Base-by-base conservation (phyloP, 2,888 invertebrate species). In the Drosophila pseudotalamancana region DNA sequence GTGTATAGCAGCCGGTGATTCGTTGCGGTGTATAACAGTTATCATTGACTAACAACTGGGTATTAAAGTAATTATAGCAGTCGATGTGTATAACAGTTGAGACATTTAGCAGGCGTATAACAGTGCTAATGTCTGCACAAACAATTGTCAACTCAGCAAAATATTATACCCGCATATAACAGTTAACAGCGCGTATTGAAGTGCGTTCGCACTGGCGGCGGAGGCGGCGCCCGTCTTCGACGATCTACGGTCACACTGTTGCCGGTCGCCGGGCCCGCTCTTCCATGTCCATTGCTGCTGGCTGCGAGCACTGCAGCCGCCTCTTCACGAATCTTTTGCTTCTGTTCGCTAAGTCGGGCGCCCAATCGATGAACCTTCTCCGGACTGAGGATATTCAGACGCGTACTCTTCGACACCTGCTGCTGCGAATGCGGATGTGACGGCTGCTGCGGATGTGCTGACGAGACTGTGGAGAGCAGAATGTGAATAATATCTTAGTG, bases 331-430 rank as follows among this genome's bases (percentile, higher is more conserved):
- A 72, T n/a, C 57, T 80, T 87, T 64, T 85, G 89, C 63, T 90
- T 90, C 45, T 90, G 90, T 69, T 90, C 90, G 31, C 70, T 87
- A 21, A 91, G 68, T 12, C 88, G 89, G 1, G 90, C 90, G 48
- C 89, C 90, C 19, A 91, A 66, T 5, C 89, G 88, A 73, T 90
- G 90, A 27, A 91, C 85, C 67, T 88, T 90, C 72, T 91, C 91
- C 4, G 91, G 91, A 63, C 91, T 90, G 51, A 91, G 76, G 46
- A 91, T 89, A 40, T 74, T 84, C 11, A 91, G 76, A 43, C 90
- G 89, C 34, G 83, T 89, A 55, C 87, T 80, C 55, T 77, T 53
- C 45, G 35, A 23, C 25, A 19, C 19, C 6, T 35, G 34, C 54
- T 31, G 55, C 45, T 56, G 49, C n/a, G n/a, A n/a, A n/a, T n/a